Evolutionary conservation across 2,113 vertebrate species (phyloP).

Genomic region (Agapornis roseicollis): DNA sequence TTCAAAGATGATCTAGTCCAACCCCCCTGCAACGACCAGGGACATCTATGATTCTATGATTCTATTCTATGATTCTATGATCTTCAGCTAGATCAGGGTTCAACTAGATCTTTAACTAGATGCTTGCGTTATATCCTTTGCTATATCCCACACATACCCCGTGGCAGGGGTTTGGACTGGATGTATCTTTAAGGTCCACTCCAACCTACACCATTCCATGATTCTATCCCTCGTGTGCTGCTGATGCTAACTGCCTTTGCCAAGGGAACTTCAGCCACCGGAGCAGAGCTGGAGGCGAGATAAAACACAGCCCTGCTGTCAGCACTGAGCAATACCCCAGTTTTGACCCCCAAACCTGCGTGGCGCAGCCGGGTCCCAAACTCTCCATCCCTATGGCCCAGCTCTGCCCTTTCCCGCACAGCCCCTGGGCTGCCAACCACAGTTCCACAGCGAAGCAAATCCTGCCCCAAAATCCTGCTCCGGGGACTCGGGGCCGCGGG

Average conservation of each 20-base stretch:
- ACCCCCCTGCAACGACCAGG: background rate
- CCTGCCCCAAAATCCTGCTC: background rate
- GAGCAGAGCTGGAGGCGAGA: accelerated
- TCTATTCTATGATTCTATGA: too few species aligned
- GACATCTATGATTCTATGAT: too few species aligned
- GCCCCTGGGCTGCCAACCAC: background rate
- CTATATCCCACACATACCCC: background rate
- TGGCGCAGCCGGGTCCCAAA: background rate
- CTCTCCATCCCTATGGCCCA: accelerated
- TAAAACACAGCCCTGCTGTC: accelerated
- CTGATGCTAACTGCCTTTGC: background rate
- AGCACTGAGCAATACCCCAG: accelerated
- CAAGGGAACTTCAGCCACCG: accelerated
- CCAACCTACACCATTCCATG: background rate
- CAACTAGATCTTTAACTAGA: background rate
- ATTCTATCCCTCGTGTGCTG: accelerated
- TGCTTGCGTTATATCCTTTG: background rate
- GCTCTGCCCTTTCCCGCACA: accelerated
- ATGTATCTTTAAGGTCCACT: background rate
- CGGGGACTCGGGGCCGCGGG: background rate
- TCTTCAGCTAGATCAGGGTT: background rate
- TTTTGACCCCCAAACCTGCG: background rate
- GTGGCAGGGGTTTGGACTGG: background rate
- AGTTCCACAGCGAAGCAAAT: background rate
- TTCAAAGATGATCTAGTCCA: background rate